Percentiles rank a stretch among this genome's conserved stretches.
These are phyloP conservation scores for Anarsia innoxiella DNA, from an alignment of 2,888 invertebrate species.

Conservation along the genomic window DNA sequence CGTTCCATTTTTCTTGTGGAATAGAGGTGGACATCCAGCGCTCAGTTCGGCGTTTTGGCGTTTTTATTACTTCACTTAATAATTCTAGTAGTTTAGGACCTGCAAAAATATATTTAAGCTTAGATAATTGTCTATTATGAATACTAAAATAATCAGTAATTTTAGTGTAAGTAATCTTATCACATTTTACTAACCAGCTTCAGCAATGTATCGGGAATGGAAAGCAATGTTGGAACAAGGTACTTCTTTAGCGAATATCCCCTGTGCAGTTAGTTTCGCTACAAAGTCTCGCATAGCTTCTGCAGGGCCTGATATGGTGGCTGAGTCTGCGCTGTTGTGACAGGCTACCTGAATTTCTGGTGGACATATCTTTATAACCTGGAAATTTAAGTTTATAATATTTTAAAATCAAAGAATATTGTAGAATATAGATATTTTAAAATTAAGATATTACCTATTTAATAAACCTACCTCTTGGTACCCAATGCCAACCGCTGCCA, in stretches of 20 bases:
- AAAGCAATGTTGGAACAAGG: constrained; percentile 85
- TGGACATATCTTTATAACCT: constrained; percentile 34
- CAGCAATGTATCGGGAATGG: constrained; percentile 84
- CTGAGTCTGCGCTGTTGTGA: constrained; percentile 82
- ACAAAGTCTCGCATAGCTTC: constrained; percentile 72
- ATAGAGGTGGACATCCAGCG: constrained; percentile 91
- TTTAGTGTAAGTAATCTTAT: neutral
- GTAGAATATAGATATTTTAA: too few relatives aligned
- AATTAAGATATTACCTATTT: neutral
- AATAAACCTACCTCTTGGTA: constrained; percentile 37
- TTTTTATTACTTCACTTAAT: constrained; percentile 74
- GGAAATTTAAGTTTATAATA: too few relatives aligned
- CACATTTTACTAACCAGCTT: constrained; percentile 43
- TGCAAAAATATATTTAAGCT: constrained; percentile 13
- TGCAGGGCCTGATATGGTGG: constrained; percentile 81
- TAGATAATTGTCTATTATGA: neutral
- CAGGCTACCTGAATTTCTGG: constrained; percentile 80
- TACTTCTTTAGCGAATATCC: constrained; percentile 28
- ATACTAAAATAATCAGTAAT: neutral
- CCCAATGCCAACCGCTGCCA: constrained; percentile 85
- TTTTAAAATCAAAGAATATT: too few relatives aligned
- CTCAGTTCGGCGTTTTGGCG: constrained; percentile 77
- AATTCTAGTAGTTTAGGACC: constrained; percentile 77
- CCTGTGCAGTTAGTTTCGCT: constrained; percentile 31
- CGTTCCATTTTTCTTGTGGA: constrained; percentile 78